A percentile compares a stretch with the other conserved stretches of the same genome.
Evolutionary conservation across 2,888 invertebrate species (phyloP).

Genomic region (Agrochola litura): DNA sequence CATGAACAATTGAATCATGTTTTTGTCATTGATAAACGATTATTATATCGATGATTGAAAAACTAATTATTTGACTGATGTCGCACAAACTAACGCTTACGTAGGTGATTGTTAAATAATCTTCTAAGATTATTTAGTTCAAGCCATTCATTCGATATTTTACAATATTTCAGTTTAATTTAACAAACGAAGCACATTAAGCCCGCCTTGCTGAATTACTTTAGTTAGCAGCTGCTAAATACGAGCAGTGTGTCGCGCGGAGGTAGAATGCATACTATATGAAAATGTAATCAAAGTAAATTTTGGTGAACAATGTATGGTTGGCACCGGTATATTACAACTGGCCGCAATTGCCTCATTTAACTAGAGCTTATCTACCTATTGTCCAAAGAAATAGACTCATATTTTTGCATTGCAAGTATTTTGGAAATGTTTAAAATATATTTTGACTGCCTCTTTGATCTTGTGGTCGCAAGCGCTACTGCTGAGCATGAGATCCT

Average conservation of each 20-base stretch:
- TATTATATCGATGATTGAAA: not conserved
- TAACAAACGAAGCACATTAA: constrained; percentile 22
- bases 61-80: not conserved
- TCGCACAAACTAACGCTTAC: not conserved
- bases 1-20: not conserved
- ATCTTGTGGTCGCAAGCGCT: no score
- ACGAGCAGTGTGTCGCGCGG: constrained; percentile 37
- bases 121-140: not conserved
- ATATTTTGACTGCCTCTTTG: not conserved
- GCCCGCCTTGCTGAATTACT: constrained; percentile 8
- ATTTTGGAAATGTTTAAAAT: not conserved
- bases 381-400: not conserved
- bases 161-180: constrained; percentile 33
- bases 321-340: constrained; percentile 10
- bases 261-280: constrained; percentile 36
- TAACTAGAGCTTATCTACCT: constrained; percentile 5
- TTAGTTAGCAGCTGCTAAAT: constrained; percentile 42
- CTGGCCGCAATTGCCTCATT: constrained; percentile 26
- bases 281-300: constrained; percentile 41
- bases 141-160: not conserved
- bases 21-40: not conserved
- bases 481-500: not conserved
- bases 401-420: not conserved
- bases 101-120: not conserved
- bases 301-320: constrained; percentile 23